These are phyloP conservation scores for Nowickia ferox DNA, from an alignment of 2,888 invertebrate genomes.

Conservation along the genomic window DNA sequence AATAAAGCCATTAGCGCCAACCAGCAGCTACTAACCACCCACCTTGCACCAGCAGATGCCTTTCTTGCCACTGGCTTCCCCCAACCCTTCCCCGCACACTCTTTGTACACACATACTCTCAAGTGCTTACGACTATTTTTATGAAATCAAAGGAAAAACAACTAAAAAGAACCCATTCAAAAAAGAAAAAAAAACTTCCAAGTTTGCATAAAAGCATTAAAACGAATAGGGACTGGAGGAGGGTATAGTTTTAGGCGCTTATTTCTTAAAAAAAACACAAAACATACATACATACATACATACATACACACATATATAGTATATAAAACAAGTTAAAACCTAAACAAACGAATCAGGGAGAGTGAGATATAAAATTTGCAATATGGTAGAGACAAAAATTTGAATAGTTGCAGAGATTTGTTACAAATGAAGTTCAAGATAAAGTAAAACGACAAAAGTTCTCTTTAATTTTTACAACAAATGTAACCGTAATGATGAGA, in stretches of 20 bases:
- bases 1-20: constrained; percentile 47
- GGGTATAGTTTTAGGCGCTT: constrained; percentile 38
- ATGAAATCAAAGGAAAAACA: constrained; percentile 56
- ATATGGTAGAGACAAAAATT: background rate
- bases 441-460: constrained; percentile 53
- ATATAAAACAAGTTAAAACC: background rate
- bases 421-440: constrained; percentile 58
- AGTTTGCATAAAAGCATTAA: constrained; percentile 53
- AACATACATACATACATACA: background rate
- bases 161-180: constrained; percentile 43
- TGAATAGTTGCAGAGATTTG: constrained; percentile 56
- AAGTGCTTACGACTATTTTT: constrained; percentile 56
- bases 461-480: constrained; percentile 53
- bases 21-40: constrained; percentile 48
- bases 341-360: constrained; percentile 40
- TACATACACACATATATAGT: background rate
- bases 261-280: constrained; percentile 5
- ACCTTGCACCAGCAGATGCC: background rate
- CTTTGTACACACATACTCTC: constrained; percentile 11
- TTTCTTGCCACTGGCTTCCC: background rate
- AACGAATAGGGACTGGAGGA: background rate
- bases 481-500: constrained; percentile 29
- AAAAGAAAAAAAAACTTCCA: constrained; percentile 18
- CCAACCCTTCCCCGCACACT: background rate
- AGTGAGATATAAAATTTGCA: constrained; percentile 6